Percentiles rank a stretch among this genome's conserved stretches.
Evolutionary conservation across 2,888 invertebrate species (phyloP).

Genomic region (Lasioglossum lativentre): DNA sequence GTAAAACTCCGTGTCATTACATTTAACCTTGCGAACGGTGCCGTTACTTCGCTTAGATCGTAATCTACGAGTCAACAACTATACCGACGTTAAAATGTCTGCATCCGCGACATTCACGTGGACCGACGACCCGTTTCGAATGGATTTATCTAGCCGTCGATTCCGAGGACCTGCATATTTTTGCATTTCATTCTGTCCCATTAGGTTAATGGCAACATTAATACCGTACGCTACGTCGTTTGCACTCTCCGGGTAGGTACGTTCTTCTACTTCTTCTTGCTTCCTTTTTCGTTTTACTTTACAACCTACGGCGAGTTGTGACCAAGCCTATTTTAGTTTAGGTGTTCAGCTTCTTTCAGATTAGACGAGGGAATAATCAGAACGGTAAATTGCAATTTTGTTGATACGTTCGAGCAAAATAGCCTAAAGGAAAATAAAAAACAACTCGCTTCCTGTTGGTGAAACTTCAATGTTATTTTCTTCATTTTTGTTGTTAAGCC

Average conservation of each 20-base stretch:
- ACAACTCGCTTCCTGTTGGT: no score
- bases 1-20: slow-evolving; percentile 8
- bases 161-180: neutral
- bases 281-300: neutral
- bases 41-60: slow-evolving; percentile 35
- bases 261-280: neutral
- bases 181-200: neutral
- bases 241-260: neutral
- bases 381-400: no score
- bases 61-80: slow-evolving; percentile 12
- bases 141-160: slow-evolving; percentile 18
- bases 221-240: neutral
- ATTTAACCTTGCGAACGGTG: slow-evolving; percentile 10
- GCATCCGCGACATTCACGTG: neutral
- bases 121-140: neutral
- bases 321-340: no score
- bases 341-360: no score
- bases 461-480: no score
- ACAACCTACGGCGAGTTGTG: no score
- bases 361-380: no score
- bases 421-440: no score
- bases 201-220: neutral
- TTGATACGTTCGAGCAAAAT: no score
- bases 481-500: no score
- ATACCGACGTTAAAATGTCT: neutral